Percentiles rank a stretch among this genome's conserved stretches.
These are phyloP conservation scores for Seira musarum DNA, from an alignment of 2,888 invertebrate genomes.

Conservation along the genomic window DNA sequence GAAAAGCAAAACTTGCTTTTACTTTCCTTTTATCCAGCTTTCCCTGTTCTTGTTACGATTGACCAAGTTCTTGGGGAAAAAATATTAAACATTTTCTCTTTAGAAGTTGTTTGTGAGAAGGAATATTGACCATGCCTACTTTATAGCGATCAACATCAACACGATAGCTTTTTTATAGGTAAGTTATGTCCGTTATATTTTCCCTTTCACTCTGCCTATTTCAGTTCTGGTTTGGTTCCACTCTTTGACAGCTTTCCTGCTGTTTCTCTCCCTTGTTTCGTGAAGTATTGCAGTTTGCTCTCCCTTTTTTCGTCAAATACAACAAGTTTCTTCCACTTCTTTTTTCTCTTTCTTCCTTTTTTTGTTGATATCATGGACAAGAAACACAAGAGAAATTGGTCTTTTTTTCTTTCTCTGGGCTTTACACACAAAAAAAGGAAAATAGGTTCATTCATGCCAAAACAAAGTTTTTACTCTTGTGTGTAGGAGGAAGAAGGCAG, in stretches of 20 bases:
- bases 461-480: neutral
- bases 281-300: conserved; percentile 52
- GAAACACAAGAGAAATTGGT: too few relatives aligned
- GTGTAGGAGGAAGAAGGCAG: conserved; percentile 5
- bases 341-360: too few relatives aligned
- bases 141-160: too few relatives aligned
- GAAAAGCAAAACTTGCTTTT: neutral
- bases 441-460: conserved; percentile 3
- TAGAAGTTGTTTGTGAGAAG: neutral
- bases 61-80: conserved; percentile 46
- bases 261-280: conserved; percentile 48
- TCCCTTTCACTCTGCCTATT: neutral
- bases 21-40: conserved; percentile 4
- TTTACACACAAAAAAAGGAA: neutral
- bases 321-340: too few relatives aligned
- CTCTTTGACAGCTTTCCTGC: conserved; percentile 55
- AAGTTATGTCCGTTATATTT: neutral
- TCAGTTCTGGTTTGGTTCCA: conserved; percentile 48
- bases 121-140: neutral
- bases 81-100: conserved; percentile 38
- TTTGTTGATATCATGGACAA: too few relatives aligned
- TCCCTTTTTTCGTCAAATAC: conserved; percentile 3
- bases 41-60: conserved; percentile 41
- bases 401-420: neutral
- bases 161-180: neutral